Evolutionary conservation across 2,797 vertebrate genomes (phyloP).

Genomic region (Neosilurus hyrtlii): DNA sequence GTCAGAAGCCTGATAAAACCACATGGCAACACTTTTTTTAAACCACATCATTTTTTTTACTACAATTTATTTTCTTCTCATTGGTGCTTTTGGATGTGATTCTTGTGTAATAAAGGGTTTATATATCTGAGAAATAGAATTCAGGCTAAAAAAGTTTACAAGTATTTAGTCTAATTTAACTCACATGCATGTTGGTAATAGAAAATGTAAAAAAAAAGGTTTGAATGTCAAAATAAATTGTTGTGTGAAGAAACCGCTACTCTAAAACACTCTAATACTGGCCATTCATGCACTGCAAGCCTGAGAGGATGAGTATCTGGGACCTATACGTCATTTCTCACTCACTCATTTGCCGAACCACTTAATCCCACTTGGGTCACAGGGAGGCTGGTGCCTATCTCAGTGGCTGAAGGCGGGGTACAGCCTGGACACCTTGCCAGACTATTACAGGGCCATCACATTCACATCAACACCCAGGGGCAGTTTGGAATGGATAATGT

Average conservation of each 20-base stretch:
- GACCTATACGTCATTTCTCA: neutral
- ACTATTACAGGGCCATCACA: no score
- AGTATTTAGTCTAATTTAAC: constrained; percentile 12
- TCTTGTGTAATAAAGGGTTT: constrained; percentile 14
- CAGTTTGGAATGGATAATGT: no score
- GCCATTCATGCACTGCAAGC: neutral
- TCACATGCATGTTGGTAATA: constrained; percentile 22
- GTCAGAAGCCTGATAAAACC: neutral
- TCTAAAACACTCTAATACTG: neutral
- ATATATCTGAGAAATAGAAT: constrained; percentile 11
- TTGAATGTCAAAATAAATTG: neutral
- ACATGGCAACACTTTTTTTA: neutral
- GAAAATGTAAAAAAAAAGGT: constrained; percentile 6
- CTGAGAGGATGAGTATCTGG: neutral
- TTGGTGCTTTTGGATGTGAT: constrained; percentile 8
- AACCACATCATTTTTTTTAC: neutral
- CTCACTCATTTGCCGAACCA: no score
- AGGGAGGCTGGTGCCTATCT: no score
- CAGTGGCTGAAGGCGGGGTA: no score
- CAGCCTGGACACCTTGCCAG: no score
- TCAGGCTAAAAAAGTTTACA: constrained; percentile 13
- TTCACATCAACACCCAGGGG: no score
- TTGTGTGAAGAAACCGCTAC: neutral
- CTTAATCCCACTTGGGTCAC: no score
- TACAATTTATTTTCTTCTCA: neutral